phyloP scores from a whole-genome alignment of 2,113 vertebrate species.

The Hymenochirus boettgeri region DNA sequence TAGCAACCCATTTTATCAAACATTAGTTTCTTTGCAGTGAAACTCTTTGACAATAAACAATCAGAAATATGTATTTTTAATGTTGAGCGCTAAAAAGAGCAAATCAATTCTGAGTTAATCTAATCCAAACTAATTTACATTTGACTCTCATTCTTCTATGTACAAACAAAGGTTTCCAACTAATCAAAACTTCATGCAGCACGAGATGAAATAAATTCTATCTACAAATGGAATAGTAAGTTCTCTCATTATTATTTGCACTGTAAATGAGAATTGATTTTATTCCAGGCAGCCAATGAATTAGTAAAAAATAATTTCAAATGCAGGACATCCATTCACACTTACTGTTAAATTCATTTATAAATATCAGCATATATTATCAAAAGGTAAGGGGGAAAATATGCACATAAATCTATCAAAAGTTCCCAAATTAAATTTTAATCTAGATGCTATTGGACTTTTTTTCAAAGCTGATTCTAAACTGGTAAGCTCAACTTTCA shows the following conservation, averaged over 20 bases:
- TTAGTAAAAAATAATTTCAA: constrained; percentile 10
- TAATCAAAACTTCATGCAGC: constrained; percentile 9
- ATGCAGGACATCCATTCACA: no score
- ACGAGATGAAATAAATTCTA: constrained; percentile 17
- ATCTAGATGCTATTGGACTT: no score
- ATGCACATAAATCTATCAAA: no score
- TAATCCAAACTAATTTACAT: constrained; percentile 14
- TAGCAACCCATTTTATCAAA: constrained; percentile 30
- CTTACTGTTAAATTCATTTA: no score
- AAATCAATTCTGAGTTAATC: background rate
- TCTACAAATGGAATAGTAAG: constrained; percentile 39
- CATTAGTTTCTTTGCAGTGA: background rate
- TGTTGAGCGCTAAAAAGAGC: constrained; percentile 11
- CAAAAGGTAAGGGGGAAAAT: no score
- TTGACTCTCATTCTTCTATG: constrained; percentile 3
- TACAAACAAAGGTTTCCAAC: constrained; percentile 23
- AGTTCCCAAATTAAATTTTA: no score
- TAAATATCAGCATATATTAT: no score
- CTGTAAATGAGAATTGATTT: constrained; percentile 32
- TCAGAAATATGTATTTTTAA: constrained; percentile 11
- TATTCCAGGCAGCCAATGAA: constrained; percentile 12
- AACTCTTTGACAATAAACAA: constrained; percentile 7
- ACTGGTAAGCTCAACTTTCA: no score
- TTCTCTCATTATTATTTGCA: constrained; percentile 35
- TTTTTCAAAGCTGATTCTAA: no score